A percentile compares a stretch with the other conserved stretches of the same genome.
phyloP scores from a whole-genome alignment of 1,140 invertebrate species.

The Scylla paramamosain region DNA sequence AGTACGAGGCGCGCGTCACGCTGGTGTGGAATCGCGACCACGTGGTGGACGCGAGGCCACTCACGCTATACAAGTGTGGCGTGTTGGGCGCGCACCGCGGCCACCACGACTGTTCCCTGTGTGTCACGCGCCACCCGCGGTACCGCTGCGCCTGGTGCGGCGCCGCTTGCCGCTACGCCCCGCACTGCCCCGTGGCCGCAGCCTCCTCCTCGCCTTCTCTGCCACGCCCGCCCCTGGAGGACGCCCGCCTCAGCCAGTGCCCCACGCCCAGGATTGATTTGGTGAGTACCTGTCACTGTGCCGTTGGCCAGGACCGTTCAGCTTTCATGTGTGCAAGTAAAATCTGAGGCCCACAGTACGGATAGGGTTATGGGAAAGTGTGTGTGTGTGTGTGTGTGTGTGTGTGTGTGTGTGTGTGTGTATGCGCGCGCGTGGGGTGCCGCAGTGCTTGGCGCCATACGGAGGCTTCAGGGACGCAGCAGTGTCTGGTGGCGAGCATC shows the following conservation, averaged over 20 bases:
- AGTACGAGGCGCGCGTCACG: conserved; percentile 93
- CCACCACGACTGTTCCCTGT: conserved; percentile 96
- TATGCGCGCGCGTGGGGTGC: neutral
- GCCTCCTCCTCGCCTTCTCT: conserved; percentile 90
- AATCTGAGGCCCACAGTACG: neutral
- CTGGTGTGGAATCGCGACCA: conserved; percentile 96
- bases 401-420: neutral
- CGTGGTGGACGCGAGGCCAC: conserved; percentile 92
- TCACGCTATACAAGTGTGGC: conserved; percentile 96
- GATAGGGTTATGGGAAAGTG: neutral
- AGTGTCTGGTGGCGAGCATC: neutral
- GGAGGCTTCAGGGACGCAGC: neutral
- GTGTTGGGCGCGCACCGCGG: conserved; percentile 94
- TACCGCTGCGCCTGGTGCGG: conserved; percentile 97
- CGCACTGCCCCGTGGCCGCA: conserved; percentile 88
- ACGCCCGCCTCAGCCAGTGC: conserved; percentile 83
- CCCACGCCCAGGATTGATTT: conserved; percentile 96
- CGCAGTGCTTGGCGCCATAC: neutral
- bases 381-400: neutral
- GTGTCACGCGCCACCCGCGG: conserved; percentile 89
- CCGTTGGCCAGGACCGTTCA: neutral
- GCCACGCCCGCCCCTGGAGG: conserved; percentile 88
- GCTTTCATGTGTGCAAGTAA: neutral
- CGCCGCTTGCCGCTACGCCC: conserved; percentile 91
- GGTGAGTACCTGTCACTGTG: conserved; percentile 81